A percentile compares a stretch with the other conserved stretches of the same genome.
Conservation (phyloP, 2,797 vertebrate species). For the Catostomus latipinnis region DNA sequence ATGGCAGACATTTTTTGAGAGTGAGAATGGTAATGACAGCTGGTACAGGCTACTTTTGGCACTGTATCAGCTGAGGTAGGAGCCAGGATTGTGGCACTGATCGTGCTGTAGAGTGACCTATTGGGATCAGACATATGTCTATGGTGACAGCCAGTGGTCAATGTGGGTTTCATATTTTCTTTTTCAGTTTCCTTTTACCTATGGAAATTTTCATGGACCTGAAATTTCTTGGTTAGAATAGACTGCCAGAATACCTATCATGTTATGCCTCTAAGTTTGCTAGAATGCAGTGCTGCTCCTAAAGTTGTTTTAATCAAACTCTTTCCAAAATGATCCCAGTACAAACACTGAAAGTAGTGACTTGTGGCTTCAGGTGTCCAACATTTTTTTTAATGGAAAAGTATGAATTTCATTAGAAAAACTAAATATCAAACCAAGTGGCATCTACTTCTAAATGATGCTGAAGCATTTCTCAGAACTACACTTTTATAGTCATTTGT, state of each 20-base stretch:
- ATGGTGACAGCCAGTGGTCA: not conserved
- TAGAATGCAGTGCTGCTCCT: not conserved
- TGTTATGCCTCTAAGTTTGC: not conserved
- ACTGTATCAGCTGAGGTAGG: conserved; percentile 49
- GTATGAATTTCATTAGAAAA: too few species aligned
- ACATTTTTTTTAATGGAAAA: too few species aligned
- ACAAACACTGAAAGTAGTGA: too few species aligned
- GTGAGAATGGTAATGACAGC: conserved; percentile 62
- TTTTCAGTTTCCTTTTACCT: not conserved
- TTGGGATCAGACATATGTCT: conserved; percentile 17
- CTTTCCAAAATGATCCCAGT: too few species aligned
- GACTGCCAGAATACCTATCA: not conserved
- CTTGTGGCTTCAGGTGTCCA: too few species aligned
- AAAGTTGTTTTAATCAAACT: not conserved
- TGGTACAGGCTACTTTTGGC: conserved; percentile 69
- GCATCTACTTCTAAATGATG: too few species aligned
- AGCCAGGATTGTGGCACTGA: not conserved
- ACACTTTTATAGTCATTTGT: too few species aligned
- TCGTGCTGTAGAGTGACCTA: not conserved
- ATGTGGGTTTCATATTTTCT: not conserved
- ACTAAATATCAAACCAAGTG: too few species aligned
- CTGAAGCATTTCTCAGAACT: too few species aligned
- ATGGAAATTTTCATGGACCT: not conserved
- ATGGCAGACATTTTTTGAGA: conserved; percentile 55
- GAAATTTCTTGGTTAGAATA: not conserved